Base-by-base conservation (phyloP, 2,888 invertebrate genomes). In the Cephus pulcher region DNA sequence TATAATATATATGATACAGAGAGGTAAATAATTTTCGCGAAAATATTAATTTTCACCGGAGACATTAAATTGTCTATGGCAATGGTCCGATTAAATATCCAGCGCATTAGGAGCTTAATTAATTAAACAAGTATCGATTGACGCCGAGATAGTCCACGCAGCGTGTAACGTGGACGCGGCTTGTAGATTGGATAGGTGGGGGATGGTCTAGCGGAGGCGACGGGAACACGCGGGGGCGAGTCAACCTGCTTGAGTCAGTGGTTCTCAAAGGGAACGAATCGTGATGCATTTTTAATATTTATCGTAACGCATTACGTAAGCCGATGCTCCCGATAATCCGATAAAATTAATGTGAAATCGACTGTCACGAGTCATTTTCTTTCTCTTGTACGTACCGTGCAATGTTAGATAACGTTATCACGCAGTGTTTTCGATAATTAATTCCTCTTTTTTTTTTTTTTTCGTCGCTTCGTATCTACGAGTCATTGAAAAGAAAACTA, bases 111-210 rank as follows among this genome's bases (percentile, higher is more conserved):
- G 74, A 76, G 80, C 81, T 88, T 87, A 89, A 90, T 90, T 90
- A 90, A 90, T 90, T 88, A 90, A 90, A 87, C 88, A 85, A 80
- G 82, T 88, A 90, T 90, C 88, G 89, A 90, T 90, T 88, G 87
- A 84, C 79, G 80, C 77, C 79, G 82, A 86, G 87, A 87, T 87
- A 86, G 68, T 69, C 79, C 69, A 34, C 81, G 85, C 88, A 84
- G 83, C 88, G 87, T 88, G 89, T 89, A 88, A 88, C 88, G 84
- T 80, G 87, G 88, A 86, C 85, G 81, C 78, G 80, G 79, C 84
- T 34, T 74, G 68, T 73, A 78, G 77, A 76, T 74, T 71, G 71
- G 73, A 40, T 74, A 34, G 73, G 81, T 75, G 76, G 79, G 79
- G 56, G 81, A 81, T 76, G 79, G 73, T 75, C 73, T 70, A 74